Base-by-base conservation (phyloP, 2,797 vertebrate species). In the Lemur catta region DNA sequence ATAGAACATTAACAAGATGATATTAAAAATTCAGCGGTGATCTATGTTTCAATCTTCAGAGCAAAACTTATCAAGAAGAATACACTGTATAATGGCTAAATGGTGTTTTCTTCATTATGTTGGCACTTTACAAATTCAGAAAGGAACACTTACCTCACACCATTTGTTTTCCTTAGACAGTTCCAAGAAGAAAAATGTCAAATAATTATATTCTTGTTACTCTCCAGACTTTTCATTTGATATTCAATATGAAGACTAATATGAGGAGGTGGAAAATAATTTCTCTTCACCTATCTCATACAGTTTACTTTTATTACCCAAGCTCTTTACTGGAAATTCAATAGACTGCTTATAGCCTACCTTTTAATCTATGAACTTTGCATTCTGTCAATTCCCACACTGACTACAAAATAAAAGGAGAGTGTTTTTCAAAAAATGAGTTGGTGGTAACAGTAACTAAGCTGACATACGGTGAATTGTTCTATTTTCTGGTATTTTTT, bases 121-220 rank as follows among this genome's bases (percentile, higher is more conserved):
- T 93, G 92, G 75, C 95, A 97, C 97, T 98, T 98, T 96, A 98
- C 10, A 69, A 98, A 98, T 93, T 97, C 92, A 91, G 93, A 98
- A 93, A 98, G 88, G 78, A 96, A 67, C 89, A 95, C 87, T 98
- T 97, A 95, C 46, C 74, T 97, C 50, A 96, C 28, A 76, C 84
- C 91, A 98, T 98, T 98, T 98, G 95, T 98, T 98, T 98, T 98
- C 96, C 93, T 97, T 90, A 94, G 93, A 98, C 90, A 97, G 92
- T 94, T 98, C 1, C 0, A 97, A 97, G 93, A 98, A 98, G 97
- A 98, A 98, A 98, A 98, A 98, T 98, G 88, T 94, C 96, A 97
- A 96, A 95, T 98, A 98, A 98, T 98, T 98, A 98, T 93, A 95
- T 97, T 98, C 94, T 98, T 98, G 97, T 97, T 98, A 97, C 76